Evolutionary conservation across 2,797 vertebrate genomes (phyloP), one percentile per base, ranked within the genome.

Genomic region (Gadopsis bispinosus): DNA sequence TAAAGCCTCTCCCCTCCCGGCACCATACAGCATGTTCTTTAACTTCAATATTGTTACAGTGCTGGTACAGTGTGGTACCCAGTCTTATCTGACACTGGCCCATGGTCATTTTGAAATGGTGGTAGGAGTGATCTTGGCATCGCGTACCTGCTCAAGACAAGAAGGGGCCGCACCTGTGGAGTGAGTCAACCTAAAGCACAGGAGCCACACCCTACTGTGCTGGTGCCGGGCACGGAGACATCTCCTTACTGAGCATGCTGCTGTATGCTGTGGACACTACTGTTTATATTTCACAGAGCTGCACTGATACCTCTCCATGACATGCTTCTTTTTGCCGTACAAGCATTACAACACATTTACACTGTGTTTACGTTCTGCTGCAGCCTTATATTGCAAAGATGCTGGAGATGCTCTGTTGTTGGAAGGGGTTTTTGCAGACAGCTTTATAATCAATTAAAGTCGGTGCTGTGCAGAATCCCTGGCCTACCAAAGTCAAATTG

Each of bases 21-120:
- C 72, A 73, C 56, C 66, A 80, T 33, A 83, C 87, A 84, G 55
- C 50, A 5, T 85, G 90, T 89, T 79, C 84, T 80, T 67, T 31
- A 31, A 71, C 55, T 60, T 41, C 26, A 55, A 43, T 5, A 22
- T 41, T 62, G 83, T 84, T 76, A 43, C 37, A 59, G 3, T 63
- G 20, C 59, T 75, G 81, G 70, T 48, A 35, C 26, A 26, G 26
- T 26, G 26, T 39, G 31, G 29, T 5, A 71, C n/a, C 26, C 53
- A 47, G 35, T 43, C 39, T 54, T 61, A 56, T 83, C 75, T 61
- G 63, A n/a, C 65, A 1, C 54, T 45, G 73, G 5, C 60, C 51
- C 47, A 7, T 4, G 54, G 54, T 75, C 84, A 68, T 60, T 70
- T 60, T 56, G 16, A 68, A 31, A 62, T 48, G 17, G 14, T 26